A percentile compares a stretch with the other conserved stretches of the same genome.
Evolutionary conservation across 2,113 vertebrate genomes (phyloP).

Genomic region (Tonatia bakeri): DNA sequence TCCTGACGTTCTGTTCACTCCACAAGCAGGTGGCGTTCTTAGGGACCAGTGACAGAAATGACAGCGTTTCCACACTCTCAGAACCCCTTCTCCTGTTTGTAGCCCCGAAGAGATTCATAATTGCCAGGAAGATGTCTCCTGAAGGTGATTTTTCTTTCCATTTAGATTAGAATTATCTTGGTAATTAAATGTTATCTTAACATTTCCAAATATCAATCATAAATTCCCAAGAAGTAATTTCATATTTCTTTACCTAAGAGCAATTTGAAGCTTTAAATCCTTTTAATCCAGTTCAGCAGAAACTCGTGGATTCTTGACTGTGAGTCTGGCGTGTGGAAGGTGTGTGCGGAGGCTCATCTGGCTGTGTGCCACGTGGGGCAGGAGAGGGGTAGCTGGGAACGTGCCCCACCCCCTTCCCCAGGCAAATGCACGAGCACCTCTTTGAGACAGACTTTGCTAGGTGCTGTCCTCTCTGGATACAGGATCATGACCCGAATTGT

Average conservation of each 20-base stretch:
- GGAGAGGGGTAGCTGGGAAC: neutral
- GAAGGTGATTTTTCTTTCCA: slow-evolving; percentile 13
- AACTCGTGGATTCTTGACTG: neutral
- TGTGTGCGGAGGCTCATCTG: rapidly evolving
- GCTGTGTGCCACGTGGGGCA: rapidly evolving
- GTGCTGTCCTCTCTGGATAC: neutral
- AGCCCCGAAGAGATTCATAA: neutral
- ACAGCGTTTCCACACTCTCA: slow-evolving; percentile 34
- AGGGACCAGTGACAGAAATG: slow-evolving; percentile 62
- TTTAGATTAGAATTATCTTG: slow-evolving; percentile 37
- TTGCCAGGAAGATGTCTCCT: neutral
- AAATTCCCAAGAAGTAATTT: slow-evolving; percentile 27
- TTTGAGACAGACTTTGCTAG: neutral
- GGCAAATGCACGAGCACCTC: neutral
- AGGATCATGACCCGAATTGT: neutral
- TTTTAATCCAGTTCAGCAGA: neutral
- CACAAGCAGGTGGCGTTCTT: slow-evolving; percentile 57
- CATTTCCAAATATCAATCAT: slow-evolving; percentile 24
- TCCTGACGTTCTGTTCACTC: slow-evolving; percentile 37
- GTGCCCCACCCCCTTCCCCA: neutral
- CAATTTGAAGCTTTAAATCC: neutral
- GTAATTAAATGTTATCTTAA: slow-evolving; percentile 50
- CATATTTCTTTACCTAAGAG: neutral
- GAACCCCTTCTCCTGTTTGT: slow-evolving; percentile 45
- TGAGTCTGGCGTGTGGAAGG: neutral